phyloP scores from a whole-genome alignment of 1,140 invertebrate species.

The Mercenaria mercenaria region DNA sequence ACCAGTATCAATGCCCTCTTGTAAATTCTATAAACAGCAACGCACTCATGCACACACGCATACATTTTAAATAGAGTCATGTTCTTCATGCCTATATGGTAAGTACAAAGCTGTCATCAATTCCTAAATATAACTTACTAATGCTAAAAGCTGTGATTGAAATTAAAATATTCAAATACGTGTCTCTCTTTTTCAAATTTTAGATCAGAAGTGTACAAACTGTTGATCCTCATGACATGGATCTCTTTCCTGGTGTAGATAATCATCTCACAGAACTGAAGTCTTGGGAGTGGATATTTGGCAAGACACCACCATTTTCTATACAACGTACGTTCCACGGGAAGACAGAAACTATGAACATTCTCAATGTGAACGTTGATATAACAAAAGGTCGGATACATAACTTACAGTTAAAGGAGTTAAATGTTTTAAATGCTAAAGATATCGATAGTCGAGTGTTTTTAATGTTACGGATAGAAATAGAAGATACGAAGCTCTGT shows the following conservation, averaged over 20 bases:
- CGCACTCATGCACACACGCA: too few species aligned
- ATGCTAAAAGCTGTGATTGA: too few species aligned
- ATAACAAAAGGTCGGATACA: constrained; percentile 5
- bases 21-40: too few species aligned
- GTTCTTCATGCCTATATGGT: too few species aligned
- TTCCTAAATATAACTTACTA: too few species aligned
- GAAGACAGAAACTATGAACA: background rate
- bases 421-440: background rate
- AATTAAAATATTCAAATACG: too few species aligned
- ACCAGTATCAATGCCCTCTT: too few species aligned
- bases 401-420: constrained; percentile 20
- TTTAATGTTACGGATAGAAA: background rate
- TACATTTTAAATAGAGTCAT: too few species aligned
- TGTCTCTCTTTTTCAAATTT: too few species aligned
- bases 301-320: constrained; percentile 45
- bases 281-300: constrained; percentile 59
- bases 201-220: background rate
- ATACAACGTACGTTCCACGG: constrained; percentile 17
- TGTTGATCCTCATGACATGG: constrained; percentile 20
- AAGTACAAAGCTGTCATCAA: too few species aligned
- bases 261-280: background rate
- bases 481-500: background rate
- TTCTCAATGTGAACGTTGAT: constrained; percentile 1
- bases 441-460: background rate
- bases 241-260: constrained; percentile 15